Percentiles rank a stretch among this genome's conserved stretches.
Evolutionary conservation across 2,888 invertebrate genomes (phyloP).

Genomic region (Nudaria mundana): DNA sequence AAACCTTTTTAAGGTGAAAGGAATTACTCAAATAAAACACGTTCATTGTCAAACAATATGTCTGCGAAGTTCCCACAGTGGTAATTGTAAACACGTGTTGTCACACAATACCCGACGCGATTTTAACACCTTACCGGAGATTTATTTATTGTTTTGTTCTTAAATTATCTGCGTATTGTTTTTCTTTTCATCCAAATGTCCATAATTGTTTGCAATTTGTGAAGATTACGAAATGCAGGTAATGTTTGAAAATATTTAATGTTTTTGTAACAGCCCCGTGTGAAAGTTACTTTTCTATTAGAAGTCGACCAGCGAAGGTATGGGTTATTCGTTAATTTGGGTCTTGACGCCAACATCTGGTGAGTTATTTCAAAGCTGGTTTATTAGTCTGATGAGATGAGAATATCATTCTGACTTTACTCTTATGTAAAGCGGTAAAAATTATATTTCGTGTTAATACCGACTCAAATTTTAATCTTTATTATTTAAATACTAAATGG

Average conservation of each 20-base stretch:
- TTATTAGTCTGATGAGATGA: too few relatives aligned
- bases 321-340: too few relatives aligned
- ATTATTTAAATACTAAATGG: too few relatives aligned
- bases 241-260: conserved; percentile 10
- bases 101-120: conserved; percentile 33
- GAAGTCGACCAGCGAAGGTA: too few relatives aligned
- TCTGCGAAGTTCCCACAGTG: conserved; percentile 28
- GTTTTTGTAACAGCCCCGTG: not conserved
- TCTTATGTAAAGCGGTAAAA: too few relatives aligned
- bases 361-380: too few relatives aligned
- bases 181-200: conserved; percentile 14
- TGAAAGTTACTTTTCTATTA: not conserved
- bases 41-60: conserved; percentile 15
- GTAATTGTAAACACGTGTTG: conserved; percentile 49
- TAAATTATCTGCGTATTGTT: conserved; percentile 16
- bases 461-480: too few relatives aligned
- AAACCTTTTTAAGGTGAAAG: not conserved
- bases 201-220: conserved; percentile 25
- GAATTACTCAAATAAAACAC: conserved; percentile 9
- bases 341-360: too few relatives aligned
- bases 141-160: conserved; percentile 30
- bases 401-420: too few relatives aligned
- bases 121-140: conserved; percentile 30
- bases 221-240: conserved; percentile 5
- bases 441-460: too few relatives aligned